Conservation (phyloP, 2,113 vertebrate genomes). For the Myocastor coypus region DNA sequence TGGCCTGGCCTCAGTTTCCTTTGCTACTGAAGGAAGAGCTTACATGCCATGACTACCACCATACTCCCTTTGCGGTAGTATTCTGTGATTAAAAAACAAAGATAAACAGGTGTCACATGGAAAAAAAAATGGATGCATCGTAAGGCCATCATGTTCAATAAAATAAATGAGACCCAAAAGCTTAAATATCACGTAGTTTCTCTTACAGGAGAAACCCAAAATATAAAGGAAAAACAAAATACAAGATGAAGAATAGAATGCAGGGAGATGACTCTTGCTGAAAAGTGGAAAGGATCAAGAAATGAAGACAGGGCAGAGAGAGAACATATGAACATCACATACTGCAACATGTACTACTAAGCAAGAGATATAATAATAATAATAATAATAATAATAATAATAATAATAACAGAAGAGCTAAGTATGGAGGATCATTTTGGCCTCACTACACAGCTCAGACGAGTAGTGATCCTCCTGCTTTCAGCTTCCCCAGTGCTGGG, state of each 20-base stretch:
- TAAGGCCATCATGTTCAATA: background rate
- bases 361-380: background rate
- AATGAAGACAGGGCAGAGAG: background rate
- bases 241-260: background rate
- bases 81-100: background rate
- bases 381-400: too few species aligned
- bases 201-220: background rate
- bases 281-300: background rate
- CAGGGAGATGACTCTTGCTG: background rate
- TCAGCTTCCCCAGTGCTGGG: too few species aligned
- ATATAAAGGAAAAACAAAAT: background rate
- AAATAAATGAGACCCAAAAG: background rate
- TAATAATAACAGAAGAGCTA: background rate
- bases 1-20: background rate
- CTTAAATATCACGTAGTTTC: background rate
- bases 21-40: background rate
- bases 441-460: too few species aligned
- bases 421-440: background rate
- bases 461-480: too few species aligned
- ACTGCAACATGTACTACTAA: background rate
- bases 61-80: too few species aligned
- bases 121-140: background rate
- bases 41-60: background rate
- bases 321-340: background rate
- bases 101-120: background rate